Evolutionary conservation across 1,140 invertebrate species (phyloP), one percentile per base, ranked within the genome.

Genomic region (Cepaea nemoralis): DNA sequence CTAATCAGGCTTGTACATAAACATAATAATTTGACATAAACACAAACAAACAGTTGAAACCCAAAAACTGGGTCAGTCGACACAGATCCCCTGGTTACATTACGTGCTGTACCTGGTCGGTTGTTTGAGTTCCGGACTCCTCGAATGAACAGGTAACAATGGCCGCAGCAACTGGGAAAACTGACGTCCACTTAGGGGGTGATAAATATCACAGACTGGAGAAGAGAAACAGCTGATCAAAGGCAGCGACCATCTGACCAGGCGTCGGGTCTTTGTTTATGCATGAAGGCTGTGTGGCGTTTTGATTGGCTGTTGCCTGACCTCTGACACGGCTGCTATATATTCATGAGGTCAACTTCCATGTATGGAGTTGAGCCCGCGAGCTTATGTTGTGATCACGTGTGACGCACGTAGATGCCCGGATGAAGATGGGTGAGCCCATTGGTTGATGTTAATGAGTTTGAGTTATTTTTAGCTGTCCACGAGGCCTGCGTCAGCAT

Each of bases 251-350:
- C 71, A 70, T 59, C 77, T 80, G 63, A 71, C 59, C 71, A 76
- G 77, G 40, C 84, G 84, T 83, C 82, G 82, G 74, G 71, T 31
- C 83, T 84, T 84, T 85, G 84, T 85, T 85, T 85, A 85, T 80
- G 78, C 80, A 81, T 82, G 37, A 66, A 55, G 42, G 37, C n/a
- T n/a, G 74, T 63, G 48, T 31, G 40, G 24, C 37, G 3, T 63
- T 82, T 66, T 79, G 48, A 85, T 85, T 85, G 84, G 84, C 71
- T 83, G 77, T 55, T 40, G 50, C 8, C 10, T 63, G 59, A 63
- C 82, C 78, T 45, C 78, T 50, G 70, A 48, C 63, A 74, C 55
- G 33, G 67, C 39, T 24, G 70, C n/a, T 83, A 79, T 48, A 83
- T 42, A 83, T 83, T 85, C 35, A 85, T 83, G 59, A 77, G 63